Evolutionary conservation across 2,113 vertebrate genomes (phyloP), one percentile per base, ranked within the genome.

Genomic region (Otus sunia): DNA sequence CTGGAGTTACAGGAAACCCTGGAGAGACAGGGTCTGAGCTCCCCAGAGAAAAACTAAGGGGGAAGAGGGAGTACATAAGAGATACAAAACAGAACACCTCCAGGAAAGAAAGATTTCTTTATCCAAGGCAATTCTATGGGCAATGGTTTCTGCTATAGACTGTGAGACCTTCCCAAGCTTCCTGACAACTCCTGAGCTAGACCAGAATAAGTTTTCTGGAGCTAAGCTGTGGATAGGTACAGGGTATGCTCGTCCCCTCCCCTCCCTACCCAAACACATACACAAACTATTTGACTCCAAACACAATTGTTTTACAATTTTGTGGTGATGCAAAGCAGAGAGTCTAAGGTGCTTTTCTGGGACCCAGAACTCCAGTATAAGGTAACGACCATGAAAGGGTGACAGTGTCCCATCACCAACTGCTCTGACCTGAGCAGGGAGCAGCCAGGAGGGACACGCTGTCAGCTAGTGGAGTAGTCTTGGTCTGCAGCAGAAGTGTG

Each of bases 121-220:
- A 72, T 14, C 16, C 2, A 4, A 67, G 15, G 53, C 72, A 39
- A 32, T 22, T 67, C 41, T 50, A 36, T 0, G 4, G 39, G 20
- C 0, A 2, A 43, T 22, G 39, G 29, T 87, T 14, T 55, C 11
- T 1, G 0, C 23, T 60, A n/a, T 0, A n/a, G 16, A 29, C 52
- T 58, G n/a, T 34, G 30, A 67, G 39, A 49, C 21, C 10, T 49
- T 30, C 17, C 5, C 20, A 32, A 26, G 58, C 53, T 43, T 66
- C 30, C 39, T 55, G 19, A 76, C 27, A 60, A 60, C 39, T 76
- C 37, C 58, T 43, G 50, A 77, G 39, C 59, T 72, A 66, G 52
- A 76, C 5, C 18, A 60, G 52, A 77, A 29, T 11, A 30, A 66
- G 47, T 50, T 56, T 73, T 50, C 66, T 49, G 41, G 53, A 83